Evolutionary conservation across 2,888 invertebrate genomes (phyloP), one percentile per base, ranked within the genome.

Genomic region (Ornithoptera priamus): DNA sequence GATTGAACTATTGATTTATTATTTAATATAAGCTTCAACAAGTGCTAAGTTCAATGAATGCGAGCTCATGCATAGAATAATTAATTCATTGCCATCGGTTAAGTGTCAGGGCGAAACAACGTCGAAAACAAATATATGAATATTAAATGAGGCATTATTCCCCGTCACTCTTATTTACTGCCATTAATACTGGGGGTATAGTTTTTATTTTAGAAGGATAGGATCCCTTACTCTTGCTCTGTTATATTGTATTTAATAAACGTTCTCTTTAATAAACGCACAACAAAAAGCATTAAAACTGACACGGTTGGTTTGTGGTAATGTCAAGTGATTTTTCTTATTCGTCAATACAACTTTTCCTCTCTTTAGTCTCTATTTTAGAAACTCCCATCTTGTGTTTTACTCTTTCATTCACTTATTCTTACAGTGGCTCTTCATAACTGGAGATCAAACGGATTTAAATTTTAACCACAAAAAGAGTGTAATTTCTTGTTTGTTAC

Each of bases 121-220:
- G 81, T 85, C 81, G 80, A 86, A 88, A 88, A 89, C 88, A 89
- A 89, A 89, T 88, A 89, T 84, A 88, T 89, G 89, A 89, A 90
- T 90, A 89, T 86, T 85, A 80, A 88, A 85, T 81, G 81, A 79
- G 79, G 77, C 79, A 81, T 85, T 84, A 83, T 79, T 84, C 77
- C 81, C 77, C 79, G 79, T 78, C 81, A 76, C 74, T 78, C 75
- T 78, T 77, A 80, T 80, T 77, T 75, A 77, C 76, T 80, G 75
- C 76, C 74, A 71, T 75, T 77, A 76, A 71, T 75, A 73, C 65
- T 71, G 75, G 71, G 76, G 71, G 74, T 73, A 72, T 71, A 69
- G 73, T 68, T 72, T 71, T 57, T 62, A 59, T 68, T 71, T 65
- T 68, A 68, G 56, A 56, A 64, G 57, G 62, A 61, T 36, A 50